Conservation (phyloP, 2,113 vertebrate species). For the Leptosomus discolor region DNA sequence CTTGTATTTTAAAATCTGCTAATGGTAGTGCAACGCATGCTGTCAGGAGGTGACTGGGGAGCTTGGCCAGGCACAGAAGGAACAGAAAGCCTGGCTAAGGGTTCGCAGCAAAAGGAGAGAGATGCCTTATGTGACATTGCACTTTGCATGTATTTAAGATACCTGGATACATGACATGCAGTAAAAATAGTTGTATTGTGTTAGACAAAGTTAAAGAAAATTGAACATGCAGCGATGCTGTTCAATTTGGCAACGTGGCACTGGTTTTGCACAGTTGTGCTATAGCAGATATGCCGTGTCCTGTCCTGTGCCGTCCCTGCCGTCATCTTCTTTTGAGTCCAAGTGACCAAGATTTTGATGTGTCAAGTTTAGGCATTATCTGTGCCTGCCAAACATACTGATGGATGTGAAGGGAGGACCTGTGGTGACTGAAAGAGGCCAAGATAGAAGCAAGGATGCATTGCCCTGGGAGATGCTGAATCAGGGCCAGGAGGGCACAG, state of each 20-base stretch:
- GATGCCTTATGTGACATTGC: background rate
- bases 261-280: background rate
- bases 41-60: background rate
- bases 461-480: background rate
- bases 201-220: background rate
- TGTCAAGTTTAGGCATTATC: background rate
- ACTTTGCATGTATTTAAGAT: background rate
- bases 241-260: background rate
- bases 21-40: background rate
- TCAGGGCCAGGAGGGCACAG: background rate
- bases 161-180: background rate
- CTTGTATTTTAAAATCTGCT: background rate
- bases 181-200: background rate
- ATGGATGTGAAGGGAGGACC: background rate
- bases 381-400: background rate
- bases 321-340: background rate
- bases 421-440: background rate
- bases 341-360: background rate
- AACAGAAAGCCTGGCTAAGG: background rate
- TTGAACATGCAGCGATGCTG: background rate
- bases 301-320: background rate
- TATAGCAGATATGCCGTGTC: rapidly evolving
- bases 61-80: background rate
- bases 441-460: background rate
- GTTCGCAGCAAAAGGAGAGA: background rate